A percentile compares a stretch with the other conserved stretches of the same genome.
These are phyloP conservation scores for Heterodera filipjevi DNA, from an alignment of 2,888 invertebrate species.

Conservation along the genomic window DNA sequence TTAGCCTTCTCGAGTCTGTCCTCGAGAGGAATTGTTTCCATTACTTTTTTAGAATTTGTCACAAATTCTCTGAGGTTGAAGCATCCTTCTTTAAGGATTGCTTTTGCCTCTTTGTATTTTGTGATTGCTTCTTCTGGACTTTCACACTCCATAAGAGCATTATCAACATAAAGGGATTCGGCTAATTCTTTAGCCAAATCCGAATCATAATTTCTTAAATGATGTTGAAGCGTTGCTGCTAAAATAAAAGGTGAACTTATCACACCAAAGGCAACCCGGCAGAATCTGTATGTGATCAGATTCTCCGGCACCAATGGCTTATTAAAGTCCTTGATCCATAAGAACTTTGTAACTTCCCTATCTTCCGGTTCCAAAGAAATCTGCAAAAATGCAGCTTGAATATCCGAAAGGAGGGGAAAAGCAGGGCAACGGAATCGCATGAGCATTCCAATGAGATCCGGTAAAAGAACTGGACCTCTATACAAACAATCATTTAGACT, in stretches of 20 bases:
- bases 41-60: background rate
- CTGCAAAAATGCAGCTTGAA: slow-evolving; percentile 41
- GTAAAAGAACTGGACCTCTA: slow-evolving; percentile 33
- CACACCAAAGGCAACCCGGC: slow-evolving; percentile 36
- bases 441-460: slow-evolving; percentile 29
- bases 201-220: slow-evolving; percentile 18
- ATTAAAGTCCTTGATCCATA: slow-evolving; percentile 31
- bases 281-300: slow-evolving; percentile 30
- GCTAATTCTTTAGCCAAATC: slow-evolving; percentile 22
- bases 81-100: slow-evolving; percentile 18
- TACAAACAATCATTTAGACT: slow-evolving; percentile 34
- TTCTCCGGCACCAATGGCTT: slow-evolving; percentile 27
- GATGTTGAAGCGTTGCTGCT: slow-evolving; percentile 23
- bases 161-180: slow-evolving; percentile 38
- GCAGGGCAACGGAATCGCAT: slow-evolving; percentile 30
- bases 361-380: slow-evolving; percentile 20
- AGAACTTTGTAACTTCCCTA: slow-evolving; percentile 32
- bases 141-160: slow-evolving; percentile 23
- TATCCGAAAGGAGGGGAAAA: slow-evolving; percentile 24
- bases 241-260: slow-evolving; percentile 32
- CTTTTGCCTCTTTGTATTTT: slow-evolving; percentile 19
- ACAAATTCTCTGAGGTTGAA: slow-evolving; percentile 22
- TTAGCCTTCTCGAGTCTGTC: slow-evolving; percentile 14
- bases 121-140: background rate
- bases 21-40: background rate